Conservation (phyloP, 30 jellyfish, hydroid and myxozoan genomes). For the Cassiopea xamachana region DNA sequence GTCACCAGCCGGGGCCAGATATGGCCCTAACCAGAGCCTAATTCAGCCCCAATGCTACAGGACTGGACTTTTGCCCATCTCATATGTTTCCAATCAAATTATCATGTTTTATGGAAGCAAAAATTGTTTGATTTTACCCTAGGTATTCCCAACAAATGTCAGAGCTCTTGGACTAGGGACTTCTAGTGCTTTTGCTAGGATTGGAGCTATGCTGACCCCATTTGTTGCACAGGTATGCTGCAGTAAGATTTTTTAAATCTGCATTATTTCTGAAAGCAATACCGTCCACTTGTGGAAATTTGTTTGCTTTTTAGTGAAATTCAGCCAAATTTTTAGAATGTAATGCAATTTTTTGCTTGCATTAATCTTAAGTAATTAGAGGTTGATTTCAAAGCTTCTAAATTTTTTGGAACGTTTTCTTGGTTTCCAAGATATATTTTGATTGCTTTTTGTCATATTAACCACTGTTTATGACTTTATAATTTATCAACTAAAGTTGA, state of each 20-base stretch:
- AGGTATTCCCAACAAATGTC: conserved; percentile 93
- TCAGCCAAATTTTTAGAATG: not conserved
- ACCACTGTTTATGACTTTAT: not conserved
- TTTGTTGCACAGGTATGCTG: conserved; percentile 92
- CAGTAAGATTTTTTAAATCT: not conserved
- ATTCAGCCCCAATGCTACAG: too few species aligned
- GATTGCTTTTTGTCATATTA: not conserved
- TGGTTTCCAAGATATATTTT: not conserved
- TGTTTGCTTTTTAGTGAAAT: not conserved
- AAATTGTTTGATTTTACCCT: not conserved
- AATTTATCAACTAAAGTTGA: not conserved
- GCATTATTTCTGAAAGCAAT: not conserved
- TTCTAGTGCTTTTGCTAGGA: conserved; percentile 80
- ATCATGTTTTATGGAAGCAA: too few species aligned
- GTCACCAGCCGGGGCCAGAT: too few species aligned
- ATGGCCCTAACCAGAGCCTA: too few species aligned
- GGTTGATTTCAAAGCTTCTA: not conserved
- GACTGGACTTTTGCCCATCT: too few species aligned
- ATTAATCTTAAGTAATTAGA: not conserved
- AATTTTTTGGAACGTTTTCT: not conserved
- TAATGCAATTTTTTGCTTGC: not conserved
- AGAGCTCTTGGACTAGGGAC: conserved; percentile 91
- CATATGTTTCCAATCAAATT: too few species aligned
- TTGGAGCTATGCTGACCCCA: conserved; percentile 94
- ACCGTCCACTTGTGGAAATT: not conserved